Conservation (phyloP, 2,113 vertebrate genomes). For the Scomber colias region DNA sequence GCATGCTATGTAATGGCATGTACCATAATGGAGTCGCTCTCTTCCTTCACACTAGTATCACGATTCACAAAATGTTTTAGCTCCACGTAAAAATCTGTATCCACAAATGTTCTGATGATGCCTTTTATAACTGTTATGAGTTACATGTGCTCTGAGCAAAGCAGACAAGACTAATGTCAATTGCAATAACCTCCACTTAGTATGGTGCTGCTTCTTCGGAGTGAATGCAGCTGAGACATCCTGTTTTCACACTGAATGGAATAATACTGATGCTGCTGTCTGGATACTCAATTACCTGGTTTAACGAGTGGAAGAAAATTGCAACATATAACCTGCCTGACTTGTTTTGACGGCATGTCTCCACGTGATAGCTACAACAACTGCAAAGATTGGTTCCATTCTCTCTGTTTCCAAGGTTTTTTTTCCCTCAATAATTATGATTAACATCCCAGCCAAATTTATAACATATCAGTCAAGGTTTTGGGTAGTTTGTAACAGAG, state of each 20-base stretch:
- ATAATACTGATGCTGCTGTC: constrained; percentile 25
- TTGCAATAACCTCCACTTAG: constrained; percentile 21
- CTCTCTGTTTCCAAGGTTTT: constrained; percentile 16
- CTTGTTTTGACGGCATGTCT: constrained; percentile 41
- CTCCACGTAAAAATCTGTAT: not conserved
- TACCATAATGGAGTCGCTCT: constrained; percentile 29
- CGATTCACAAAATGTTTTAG: constrained; percentile 33
- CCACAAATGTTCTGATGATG: not conserved
- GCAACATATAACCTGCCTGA: constrained; percentile 11
- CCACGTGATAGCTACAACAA: not conserved
- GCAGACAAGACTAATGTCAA: constrained; percentile 14
- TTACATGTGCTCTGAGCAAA: constrained; percentile 2
- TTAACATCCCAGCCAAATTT: constrained; percentile 20
- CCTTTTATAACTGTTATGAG: not conserved
- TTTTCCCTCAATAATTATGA: constrained; percentile 35
- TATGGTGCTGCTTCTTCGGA: not conserved
- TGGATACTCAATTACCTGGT: constrained; percentile 46
- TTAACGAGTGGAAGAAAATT: constrained; percentile 46
- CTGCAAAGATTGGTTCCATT: constrained; percentile 7
- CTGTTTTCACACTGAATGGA: constrained; percentile 19
- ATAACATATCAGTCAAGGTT: constrained; percentile 26
- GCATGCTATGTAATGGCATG: constrained; percentile 14
- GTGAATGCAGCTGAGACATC: constrained; percentile 2
- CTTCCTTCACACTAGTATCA: constrained; percentile 24
- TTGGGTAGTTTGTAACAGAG: constrained; percentile 22